Evolutionary conservation across 1,140 invertebrate genomes (phyloP).

Genomic region (Diploscapter pachys): DNA sequence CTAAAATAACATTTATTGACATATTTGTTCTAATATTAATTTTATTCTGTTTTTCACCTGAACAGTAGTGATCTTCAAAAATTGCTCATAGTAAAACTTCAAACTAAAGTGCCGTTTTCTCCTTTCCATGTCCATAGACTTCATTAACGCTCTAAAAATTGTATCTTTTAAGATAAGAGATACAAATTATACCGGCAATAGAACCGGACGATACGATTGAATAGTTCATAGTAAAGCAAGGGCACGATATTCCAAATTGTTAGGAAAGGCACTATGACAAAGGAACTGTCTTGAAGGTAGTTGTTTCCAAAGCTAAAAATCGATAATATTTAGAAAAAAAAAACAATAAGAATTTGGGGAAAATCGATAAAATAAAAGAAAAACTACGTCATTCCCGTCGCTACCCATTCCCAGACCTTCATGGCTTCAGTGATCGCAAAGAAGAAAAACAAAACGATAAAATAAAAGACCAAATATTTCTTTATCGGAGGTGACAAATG

Average conservation of each 20-base stretch:
- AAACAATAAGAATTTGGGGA: no score
- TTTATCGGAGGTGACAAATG: conserved; percentile 38
- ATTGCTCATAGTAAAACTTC: conserved; percentile 55
- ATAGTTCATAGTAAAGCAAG: conserved; percentile 47
- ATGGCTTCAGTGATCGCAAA: conserved; percentile 40
- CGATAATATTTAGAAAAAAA: no score
- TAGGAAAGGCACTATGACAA: conserved; percentile 47
- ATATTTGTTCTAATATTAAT: neutral
- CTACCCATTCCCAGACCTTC: conserved; percentile 35
- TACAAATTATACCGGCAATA: conserved; percentile 28
- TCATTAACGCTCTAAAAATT: conserved; percentile 22
- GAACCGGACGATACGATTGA: conserved; percentile 50
- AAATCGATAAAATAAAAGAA: conserved; percentile 9
- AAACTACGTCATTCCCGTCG: conserved; percentile 18
- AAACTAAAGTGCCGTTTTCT: conserved; percentile 41
- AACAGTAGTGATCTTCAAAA: conserved; percentile 45
- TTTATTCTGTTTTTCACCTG: conserved; percentile 33
- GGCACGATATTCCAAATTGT: conserved; percentile 51
- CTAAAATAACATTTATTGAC: conserved; percentile 24
- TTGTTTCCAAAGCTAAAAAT: conserved; percentile 28
- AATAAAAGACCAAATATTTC: conserved; percentile 37
- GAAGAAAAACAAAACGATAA: conserved; percentile 28
- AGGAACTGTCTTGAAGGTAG: conserved; percentile 37
- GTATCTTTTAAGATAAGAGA: no score
- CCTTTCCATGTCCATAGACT: conserved; percentile 45